Percentiles rank a stretch among this genome's conserved stretches.
Evolutionary conservation across 2,888 invertebrate species (phyloP).

Genomic region (Exephanes ischioxanthus): DNA sequence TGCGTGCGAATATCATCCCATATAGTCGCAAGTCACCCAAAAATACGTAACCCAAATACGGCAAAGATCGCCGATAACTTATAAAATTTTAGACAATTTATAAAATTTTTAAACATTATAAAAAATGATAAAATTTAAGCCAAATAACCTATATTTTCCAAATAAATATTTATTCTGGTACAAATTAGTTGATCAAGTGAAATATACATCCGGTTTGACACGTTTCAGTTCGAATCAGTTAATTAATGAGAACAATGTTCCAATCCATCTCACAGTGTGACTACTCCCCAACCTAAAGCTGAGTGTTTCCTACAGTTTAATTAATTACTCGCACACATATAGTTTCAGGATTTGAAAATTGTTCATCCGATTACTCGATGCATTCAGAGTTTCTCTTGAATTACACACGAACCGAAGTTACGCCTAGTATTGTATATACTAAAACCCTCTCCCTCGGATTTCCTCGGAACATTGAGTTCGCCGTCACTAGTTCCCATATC

Average conservation of each 20-base stretch:
- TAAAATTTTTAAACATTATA: too few species aligned
- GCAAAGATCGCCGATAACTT: too few species aligned
- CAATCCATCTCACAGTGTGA: not conserved
- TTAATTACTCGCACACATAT: slow-evolving; percentile 26
- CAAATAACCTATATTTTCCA: too few species aligned
- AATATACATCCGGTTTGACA: not conserved
- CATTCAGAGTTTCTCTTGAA: slow-evolving; percentile 26
- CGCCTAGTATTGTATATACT: slow-evolving; percentile 33
- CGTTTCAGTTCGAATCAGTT: slow-evolving; percentile 3
- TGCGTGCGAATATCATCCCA: not conserved
- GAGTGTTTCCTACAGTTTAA: slow-evolving; percentile 32
- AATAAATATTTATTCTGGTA: not conserved
- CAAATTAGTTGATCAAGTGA: not conserved
- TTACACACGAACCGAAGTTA: slow-evolving; percentile 24
- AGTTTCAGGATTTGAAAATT: slow-evolving; percentile 42
- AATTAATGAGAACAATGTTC: slow-evolving; percentile 15
- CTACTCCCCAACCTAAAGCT: not conserved
- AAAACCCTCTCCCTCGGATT: slow-evolving; percentile 40
- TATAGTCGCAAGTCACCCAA: not conserved
- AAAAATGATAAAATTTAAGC: too few species aligned
- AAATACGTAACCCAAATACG: not conserved
- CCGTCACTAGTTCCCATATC: slow-evolving; percentile 57
- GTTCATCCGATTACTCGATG: slow-evolving; percentile 27
- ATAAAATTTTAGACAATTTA: too few species aligned
- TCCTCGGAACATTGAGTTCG: slow-evolving; percentile 29